Conservation (phyloP, 2,797 vertebrate genomes). For the Fistularia commersonii region DNA sequence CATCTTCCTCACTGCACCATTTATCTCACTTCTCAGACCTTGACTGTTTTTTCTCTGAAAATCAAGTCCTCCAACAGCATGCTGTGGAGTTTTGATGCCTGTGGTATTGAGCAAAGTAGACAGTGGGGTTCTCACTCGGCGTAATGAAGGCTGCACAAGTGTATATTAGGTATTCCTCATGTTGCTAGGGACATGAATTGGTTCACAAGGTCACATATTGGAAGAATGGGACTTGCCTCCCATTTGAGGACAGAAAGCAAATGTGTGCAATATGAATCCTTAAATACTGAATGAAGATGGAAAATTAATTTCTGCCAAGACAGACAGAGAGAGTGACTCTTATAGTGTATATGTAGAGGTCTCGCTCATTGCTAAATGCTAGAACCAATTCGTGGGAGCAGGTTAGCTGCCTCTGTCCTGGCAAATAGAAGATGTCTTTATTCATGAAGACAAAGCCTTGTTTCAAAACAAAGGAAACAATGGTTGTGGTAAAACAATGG, state of each 20-base stretch:
- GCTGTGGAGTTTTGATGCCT: slow-evolving; percentile 51
- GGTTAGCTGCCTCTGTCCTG: slow-evolving; percentile 19
- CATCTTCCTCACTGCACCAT: slow-evolving; percentile 54
- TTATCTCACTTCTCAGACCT: slow-evolving; percentile 66
- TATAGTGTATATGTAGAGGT: slow-evolving; percentile 24
- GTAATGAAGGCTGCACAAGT: slow-evolving; percentile 46
- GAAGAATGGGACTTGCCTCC: slow-evolving; percentile 14
- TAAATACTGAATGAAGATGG: no score
- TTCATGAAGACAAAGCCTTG: slow-evolving; percentile 4
- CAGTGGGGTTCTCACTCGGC: slow-evolving; percentile 47
- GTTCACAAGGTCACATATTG: not conserved
- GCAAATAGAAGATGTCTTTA: slow-evolving; percentile 21
- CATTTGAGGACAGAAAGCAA: no score
- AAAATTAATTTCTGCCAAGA: no score
- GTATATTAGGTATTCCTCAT: not conserved
- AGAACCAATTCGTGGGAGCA: slow-evolving; percentile 13
- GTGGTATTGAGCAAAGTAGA: slow-evolving; percentile 50
- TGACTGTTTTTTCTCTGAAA: slow-evolving; percentile 53
- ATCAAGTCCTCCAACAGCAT: slow-evolving; percentile 49
- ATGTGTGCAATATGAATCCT: no score
- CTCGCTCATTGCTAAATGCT: slow-evolving; percentile 6
- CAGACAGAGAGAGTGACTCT: no score
- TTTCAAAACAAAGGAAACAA: no score
- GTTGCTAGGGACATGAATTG: not conserved
- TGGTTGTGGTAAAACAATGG: no score